A percentile compares a stretch with the other conserved stretches of the same genome.
Evolutionary conservation across 53 echinoderm and acorn worm species (phyloP).

Genomic region (Holothuria scabra): DNA sequence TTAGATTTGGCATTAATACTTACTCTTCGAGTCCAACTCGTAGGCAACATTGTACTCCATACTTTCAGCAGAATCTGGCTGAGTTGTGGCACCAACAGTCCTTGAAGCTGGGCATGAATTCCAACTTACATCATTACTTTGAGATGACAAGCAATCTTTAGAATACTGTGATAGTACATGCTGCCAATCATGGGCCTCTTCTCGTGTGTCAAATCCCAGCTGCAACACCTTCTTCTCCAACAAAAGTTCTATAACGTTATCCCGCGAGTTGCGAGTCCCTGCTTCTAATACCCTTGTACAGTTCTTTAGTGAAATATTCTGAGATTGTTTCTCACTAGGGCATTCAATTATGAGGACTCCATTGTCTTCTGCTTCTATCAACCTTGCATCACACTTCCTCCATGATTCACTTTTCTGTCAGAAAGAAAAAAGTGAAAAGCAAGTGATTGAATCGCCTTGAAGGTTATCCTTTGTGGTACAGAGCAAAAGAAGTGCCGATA

Average conservation of each 20-base stretch:
- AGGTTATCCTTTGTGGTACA: too few species aligned
- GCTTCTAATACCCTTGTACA: conserved; percentile 26
- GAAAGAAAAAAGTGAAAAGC: not conserved
- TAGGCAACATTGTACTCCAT: conserved; percentile 45
- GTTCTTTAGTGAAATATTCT: not conserved
- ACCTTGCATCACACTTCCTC: conserved; percentile 31
- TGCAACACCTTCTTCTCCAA: conserved; percentile 15
- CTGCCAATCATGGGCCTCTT: conserved; percentile 23
- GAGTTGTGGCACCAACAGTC: not conserved
- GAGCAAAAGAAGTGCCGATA: too few species aligned
- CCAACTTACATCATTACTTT: not conserved
- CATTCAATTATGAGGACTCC: conserved; percentile 24
- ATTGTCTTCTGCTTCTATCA: conserved; percentile 31
- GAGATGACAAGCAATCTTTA: conserved; percentile 14
- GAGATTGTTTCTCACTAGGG: not conserved
- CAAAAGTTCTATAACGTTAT: conserved; percentile 32
- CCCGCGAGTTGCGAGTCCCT: conserved; percentile 7
- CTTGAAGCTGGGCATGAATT: too few species aligned
- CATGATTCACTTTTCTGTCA: conserved; percentile 29
- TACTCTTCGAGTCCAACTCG: conserved; percentile 21
- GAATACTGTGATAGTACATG: conserved; percentile 22
- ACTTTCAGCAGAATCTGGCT: not conserved
- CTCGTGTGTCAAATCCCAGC: conserved; percentile 11
- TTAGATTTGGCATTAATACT: not conserved
- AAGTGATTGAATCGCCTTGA: too few species aligned